Evolutionary conservation across 2,113 vertebrate species (phyloP).

Genomic region (Nyctibius bracteatus): DNA sequence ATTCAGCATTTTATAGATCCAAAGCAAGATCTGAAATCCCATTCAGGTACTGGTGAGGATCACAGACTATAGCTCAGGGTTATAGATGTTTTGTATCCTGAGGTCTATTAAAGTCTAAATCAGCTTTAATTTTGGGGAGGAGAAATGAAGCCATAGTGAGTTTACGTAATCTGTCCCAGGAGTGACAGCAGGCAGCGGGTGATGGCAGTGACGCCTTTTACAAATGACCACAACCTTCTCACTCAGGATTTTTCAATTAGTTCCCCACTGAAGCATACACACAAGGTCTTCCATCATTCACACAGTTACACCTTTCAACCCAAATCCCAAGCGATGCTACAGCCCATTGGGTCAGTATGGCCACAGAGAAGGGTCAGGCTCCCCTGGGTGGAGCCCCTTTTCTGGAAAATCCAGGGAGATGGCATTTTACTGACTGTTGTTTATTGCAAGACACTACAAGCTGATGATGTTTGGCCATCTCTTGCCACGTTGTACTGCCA

Average conservation of each 20-base stretch:
- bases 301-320: neutral
- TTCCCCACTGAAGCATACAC: neutral
- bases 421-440: neutral
- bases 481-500: neutral
- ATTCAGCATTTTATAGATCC: neutral
- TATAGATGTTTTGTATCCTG: neutral
- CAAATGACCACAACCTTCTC: neutral
- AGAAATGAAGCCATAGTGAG: neutral
- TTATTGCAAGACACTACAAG: neutral
- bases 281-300: neutral
- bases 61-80: neutral
- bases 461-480: neutral
- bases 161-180: neutral
- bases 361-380: neutral
- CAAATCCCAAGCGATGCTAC: neutral
- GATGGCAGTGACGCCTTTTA: neutral
- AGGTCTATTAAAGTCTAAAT: neutral
- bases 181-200: neutral
- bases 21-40: neutral
- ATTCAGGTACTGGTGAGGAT: neutral
- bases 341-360: neutral
- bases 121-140: accelerated
- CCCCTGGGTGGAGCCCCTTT: neutral
- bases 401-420: neutral
- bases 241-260: neutral